Evolutionary conservation across 2,888 invertebrate species (phyloP).

Genomic region (Rotaria sp.): DNA sequence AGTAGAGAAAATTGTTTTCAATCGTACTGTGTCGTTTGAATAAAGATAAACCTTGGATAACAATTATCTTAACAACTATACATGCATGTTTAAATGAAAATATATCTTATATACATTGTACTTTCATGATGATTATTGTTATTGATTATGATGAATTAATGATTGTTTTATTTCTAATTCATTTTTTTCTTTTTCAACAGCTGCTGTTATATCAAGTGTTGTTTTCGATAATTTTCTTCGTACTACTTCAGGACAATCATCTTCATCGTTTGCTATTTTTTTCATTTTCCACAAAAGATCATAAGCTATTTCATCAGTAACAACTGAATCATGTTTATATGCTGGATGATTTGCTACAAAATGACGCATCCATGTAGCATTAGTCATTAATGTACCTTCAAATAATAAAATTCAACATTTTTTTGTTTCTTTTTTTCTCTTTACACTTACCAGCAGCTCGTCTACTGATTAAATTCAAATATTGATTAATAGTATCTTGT

Average conservation of each 20-base stretch:
- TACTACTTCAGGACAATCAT: conserved; percentile 15
- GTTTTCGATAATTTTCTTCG: background rate
- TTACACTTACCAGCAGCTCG: conserved; percentile 56
- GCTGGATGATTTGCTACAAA: conserved; percentile 79
- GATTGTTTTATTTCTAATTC: conserved; percentile 18
- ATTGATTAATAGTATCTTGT: conserved; percentile 89
- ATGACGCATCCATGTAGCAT: conserved; percentile 85
- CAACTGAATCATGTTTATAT: conserved; percentile 81
- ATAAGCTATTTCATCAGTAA: conserved; percentile 79
- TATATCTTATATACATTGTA: too few relatives aligned
- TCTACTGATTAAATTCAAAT: conserved; percentile 75
- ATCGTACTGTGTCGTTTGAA: too few relatives aligned
- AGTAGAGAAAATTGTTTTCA: too few relatives aligned
- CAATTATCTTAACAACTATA: too few relatives aligned
- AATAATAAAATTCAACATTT: background rate
- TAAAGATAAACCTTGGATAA: too few relatives aligned
- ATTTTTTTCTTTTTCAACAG: background rate
- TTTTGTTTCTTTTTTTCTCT: background rate
- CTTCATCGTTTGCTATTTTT: conserved; percentile 22
- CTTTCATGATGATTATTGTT: too few relatives aligned
- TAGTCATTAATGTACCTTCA: conserved; percentile 76
- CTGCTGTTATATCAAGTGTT: background rate
- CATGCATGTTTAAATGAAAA: too few relatives aligned
- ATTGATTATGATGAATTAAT: background rate
- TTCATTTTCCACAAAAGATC: conserved; percentile 63